phyloP scores from a whole-genome alignment of 2,797 vertebrate genomes.

The Triplophysa bombifrons region DNA sequence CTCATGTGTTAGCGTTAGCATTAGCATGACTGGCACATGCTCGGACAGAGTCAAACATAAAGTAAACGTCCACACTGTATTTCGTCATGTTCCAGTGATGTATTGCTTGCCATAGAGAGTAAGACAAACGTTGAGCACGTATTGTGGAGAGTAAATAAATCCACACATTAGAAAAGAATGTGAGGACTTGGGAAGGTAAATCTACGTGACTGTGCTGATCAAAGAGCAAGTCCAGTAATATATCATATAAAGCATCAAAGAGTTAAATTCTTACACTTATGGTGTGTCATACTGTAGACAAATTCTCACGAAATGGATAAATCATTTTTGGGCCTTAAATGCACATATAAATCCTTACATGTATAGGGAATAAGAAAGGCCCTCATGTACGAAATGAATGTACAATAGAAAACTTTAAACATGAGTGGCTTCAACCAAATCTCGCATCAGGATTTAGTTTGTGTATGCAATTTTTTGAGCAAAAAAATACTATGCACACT shows the following conservation, averaged over 20 bases:
- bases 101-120: conserved; percentile 9
- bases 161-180: not conserved
- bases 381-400: too few relatives aligned
- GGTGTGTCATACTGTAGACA: not conserved
- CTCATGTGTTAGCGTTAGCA: conserved; percentile 1
- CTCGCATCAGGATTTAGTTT: too few relatives aligned
- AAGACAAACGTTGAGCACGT: conserved; percentile 35
- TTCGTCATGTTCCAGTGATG: conserved; percentile 16
- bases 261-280: conserved; percentile 5
- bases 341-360: too few relatives aligned
- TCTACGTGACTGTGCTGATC: not conserved
- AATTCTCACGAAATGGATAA: not conserved
- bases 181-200: not conserved
- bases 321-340: too few relatives aligned
- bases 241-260: conserved; percentile 16
- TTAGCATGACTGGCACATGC: conserved; percentile 9
- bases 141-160: conserved; percentile 33
- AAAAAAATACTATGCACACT: too few relatives aligned
- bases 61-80: conserved; percentile 30
- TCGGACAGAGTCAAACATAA: not conserved
- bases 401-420: too few relatives aligned
- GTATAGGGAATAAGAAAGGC: too few relatives aligned
- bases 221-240: not conserved
- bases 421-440: too few relatives aligned
- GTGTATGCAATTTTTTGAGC: too few relatives aligned